Evolutionary conservation across 2,888 invertebrate species (phyloP).

Genomic region (Heliconius cydno): DNA sequence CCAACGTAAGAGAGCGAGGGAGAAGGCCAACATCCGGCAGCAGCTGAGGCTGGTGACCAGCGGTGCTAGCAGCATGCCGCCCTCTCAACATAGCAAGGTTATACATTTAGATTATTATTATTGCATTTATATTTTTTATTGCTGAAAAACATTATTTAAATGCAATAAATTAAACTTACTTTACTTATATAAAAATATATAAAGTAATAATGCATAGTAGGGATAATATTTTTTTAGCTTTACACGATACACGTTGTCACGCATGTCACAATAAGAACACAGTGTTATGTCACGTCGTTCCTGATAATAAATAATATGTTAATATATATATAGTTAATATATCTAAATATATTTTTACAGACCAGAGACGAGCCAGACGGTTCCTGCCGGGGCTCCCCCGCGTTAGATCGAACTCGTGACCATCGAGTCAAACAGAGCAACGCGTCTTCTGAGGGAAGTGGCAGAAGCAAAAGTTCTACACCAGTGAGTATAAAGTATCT

Average conservation of each 20-base stretch:
- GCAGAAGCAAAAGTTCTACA: slow-evolving; percentile 81
- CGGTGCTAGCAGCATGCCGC: slow-evolving; percentile 85
- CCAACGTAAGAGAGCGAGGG: slow-evolving; percentile 90
- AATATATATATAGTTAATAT: not conserved
- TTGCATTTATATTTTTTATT: not conserved
- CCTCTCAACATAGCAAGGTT: slow-evolving; percentile 70
- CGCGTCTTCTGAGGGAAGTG: slow-evolving; percentile 80
- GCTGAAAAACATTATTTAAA: not conserved
- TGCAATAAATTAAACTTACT: no score
- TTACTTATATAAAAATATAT: no score
- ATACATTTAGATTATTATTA: not conserved
- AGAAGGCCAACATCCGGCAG: slow-evolving; percentile 89
- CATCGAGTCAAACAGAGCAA: slow-evolving; percentile 70
- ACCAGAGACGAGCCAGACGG: slow-evolving; percentile 89
- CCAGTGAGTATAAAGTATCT: slow-evolving; percentile 66
- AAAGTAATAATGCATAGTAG: no score
- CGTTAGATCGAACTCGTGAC: slow-evolving; percentile 64
- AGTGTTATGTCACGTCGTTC: no score
- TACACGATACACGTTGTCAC: no score
- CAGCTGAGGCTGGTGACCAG: slow-evolving; percentile 88
- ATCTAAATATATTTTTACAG: slow-evolving; percentile 54
- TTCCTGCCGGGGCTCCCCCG: slow-evolving; percentile 85
- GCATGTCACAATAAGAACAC: no score
- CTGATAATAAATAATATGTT: not conserved
- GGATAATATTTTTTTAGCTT: no score